Evolutionary conservation across 2,888 invertebrate species (phyloP).

Genomic region (Deilephila elpenor): DNA sequence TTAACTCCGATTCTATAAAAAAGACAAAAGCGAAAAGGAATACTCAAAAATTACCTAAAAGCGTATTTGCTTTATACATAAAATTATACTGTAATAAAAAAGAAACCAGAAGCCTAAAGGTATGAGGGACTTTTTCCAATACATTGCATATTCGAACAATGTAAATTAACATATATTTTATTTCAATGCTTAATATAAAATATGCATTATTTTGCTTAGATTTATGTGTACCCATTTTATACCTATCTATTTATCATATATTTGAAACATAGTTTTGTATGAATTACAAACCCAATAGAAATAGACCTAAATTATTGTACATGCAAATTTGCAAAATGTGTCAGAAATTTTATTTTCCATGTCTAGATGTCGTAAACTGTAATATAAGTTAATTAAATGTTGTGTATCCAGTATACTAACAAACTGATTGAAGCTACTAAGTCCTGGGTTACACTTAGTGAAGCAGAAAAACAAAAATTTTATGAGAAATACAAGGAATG

Average conservation of each 20-base stretch:
- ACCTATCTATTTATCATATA: neutral
- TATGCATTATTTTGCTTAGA: too few species aligned
- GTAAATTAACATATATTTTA: too few species aligned
- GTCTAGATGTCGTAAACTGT: neutral
- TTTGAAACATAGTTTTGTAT: neutral
- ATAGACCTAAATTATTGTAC: too few species aligned
- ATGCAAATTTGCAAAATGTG: too few species aligned
- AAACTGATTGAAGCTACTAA: conserved; percentile 58
- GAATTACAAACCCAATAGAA: too few species aligned
- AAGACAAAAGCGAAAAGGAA: conserved; percentile 17
- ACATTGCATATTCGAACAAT: too few species aligned
- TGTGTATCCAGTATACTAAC: conserved; percentile 47
- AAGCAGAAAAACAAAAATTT: conserved; percentile 60
- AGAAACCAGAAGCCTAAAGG: conserved; percentile 43
- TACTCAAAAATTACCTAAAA: conserved; percentile 48
- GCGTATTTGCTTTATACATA: conserved; percentile 55
- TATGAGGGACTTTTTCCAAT: conserved; percentile 33
- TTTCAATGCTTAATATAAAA: too few species aligned
- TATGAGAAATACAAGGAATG: conserved; percentile 53
- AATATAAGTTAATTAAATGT: neutral
- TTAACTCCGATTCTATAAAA: too few species aligned
- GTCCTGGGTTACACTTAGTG: conserved; percentile 66
- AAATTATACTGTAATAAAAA: conserved; percentile 62
- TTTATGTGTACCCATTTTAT: neutral
- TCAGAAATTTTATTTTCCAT: too few species aligned